phyloP scores from a whole-genome alignment of 2,888 invertebrate species.

The Oegoconia quadripuncta region DNA sequence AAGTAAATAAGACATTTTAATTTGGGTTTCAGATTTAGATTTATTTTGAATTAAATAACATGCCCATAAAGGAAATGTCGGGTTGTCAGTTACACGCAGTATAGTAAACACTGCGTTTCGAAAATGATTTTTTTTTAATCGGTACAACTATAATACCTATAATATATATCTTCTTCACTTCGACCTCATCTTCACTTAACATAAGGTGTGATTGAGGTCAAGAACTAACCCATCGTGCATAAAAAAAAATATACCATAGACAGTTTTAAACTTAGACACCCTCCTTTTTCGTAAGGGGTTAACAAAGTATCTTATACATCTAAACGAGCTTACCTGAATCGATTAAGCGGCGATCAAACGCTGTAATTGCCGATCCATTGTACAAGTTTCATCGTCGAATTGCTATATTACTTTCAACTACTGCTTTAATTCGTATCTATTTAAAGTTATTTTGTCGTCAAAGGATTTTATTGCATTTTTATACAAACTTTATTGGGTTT shows the following conservation, averaged over 20 bases:
- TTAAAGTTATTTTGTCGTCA: slow-evolving; percentile 26
- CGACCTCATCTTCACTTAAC: no score
- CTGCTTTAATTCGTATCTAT: slow-evolving; percentile 8
- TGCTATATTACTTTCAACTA: slow-evolving; percentile 40
- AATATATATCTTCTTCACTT: slow-evolving; percentile 13
- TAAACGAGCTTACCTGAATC: slow-evolving; percentile 31
- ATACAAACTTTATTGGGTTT: slow-evolving; percentile 30
- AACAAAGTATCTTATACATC: slow-evolving; percentile 4
- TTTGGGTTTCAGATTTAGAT: no score
- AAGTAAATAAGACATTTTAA: no score
- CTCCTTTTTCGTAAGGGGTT: no score
- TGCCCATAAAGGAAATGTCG: no score
- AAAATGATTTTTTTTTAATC: no score
- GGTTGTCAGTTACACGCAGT: no score
- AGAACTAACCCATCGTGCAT: no score
- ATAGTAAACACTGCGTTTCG: no score
- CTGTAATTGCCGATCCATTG: slow-evolving; percentile 55
- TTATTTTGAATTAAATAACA: no score
- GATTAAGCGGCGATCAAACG: slow-evolving; percentile 39
- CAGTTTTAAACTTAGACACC: neutral
- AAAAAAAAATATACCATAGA: neutral
- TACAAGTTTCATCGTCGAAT: slow-evolving; percentile 42
- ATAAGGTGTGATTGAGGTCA: no score
- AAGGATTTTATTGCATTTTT: slow-evolving; percentile 26
- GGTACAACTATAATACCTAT: no score